Evolutionary conservation across 2,797 vertebrate species (phyloP), one percentile per base, ranked within the genome.

Genomic region (Chaunax sp.): DNA sequence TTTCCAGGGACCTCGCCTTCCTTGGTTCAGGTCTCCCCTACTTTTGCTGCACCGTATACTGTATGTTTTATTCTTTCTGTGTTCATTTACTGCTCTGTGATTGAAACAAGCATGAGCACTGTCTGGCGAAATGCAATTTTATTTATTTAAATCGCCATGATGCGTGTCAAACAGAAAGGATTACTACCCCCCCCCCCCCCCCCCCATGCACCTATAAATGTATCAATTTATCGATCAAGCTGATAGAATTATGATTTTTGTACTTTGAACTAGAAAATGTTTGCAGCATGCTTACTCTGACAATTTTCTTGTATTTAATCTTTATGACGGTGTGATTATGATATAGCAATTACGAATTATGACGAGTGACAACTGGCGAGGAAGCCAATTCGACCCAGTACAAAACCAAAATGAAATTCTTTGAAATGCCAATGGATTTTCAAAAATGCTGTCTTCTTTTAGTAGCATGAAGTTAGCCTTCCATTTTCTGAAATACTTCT

Each of bases 391-490:
- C 41, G 35, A 79, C 64, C 67, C 64, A 62, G 70, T 58, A 49
- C 22, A 33, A 49, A 28, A 37, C 75, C 25, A 58, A 30, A 61
- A 52, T 30, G 56, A 18, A 78, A 77, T 69, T 78, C n/a, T 60
- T 38, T 46, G 37, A 63, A 74, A 82, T 82, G 72, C 53, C 79
- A 83, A 71, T 45, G 18, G 77, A 58, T 49, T 80, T 35, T 75
- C 65, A 55, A 74, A n/a, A 76, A 77, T 76, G 55, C 83, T 83
- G 77, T 5, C 75, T 72, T 83, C 80, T 85, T 72, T 51, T 79
- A 76, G 90, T 92, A 92, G 92, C 93, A 92, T 89, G 81, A 65
- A 77, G 68, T 78, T 86, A 76, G 75, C 88, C 81, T 90, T 92
- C 83, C 77, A 74, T 80, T 80, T 73, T 75, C 47, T 80, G 40